These are phyloP conservation scores for Drosophila sechellia DNA, from an alignment of 1,140 invertebrate species.

Conservation along the genomic window DNA sequence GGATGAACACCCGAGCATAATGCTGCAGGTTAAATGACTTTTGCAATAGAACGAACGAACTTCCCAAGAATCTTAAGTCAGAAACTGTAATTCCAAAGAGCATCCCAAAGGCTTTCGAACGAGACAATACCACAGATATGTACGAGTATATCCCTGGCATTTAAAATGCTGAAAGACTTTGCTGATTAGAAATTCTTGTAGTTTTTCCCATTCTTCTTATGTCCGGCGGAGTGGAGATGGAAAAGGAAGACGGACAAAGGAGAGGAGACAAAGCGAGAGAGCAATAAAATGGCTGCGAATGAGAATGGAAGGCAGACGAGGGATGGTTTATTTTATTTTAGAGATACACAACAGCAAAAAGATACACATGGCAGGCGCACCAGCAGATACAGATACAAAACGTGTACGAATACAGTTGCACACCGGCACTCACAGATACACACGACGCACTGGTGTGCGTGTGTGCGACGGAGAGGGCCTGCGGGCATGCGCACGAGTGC, in stretches of 20 bases:
- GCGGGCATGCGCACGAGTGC: slow-evolving; percentile 41
- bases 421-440: not conserved
- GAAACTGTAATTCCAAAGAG: slow-evolving; percentile 5
- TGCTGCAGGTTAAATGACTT: not conserved
- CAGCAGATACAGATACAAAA: slow-evolving; percentile 40
- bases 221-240: slow-evolving; percentile 8
- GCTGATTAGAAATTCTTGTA: slow-evolving; percentile 47
- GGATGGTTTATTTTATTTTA: slow-evolving; percentile 57
- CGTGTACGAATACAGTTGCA: slow-evolving; percentile 13
- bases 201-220: slow-evolving; percentile 15
- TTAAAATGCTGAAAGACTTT: slow-evolving; percentile 23
- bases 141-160: slow-evolving; percentile 2
- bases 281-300: slow-evolving; percentile 77
- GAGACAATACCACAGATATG: slow-evolving; percentile 17
- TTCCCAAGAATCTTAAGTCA: slow-evolving; percentile 4
- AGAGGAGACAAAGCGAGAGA: slow-evolving; percentile 55
- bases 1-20: not conserved
- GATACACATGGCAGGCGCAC: slow-evolving; percentile 70
- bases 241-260: slow-evolving; percentile 13
- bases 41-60: not conserved
- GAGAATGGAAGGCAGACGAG: slow-evolving; percentile 53
- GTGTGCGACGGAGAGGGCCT: slow-evolving; percentile 24
- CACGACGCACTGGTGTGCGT: slow-evolving; percentile 4
- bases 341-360: slow-evolving; percentile 58
- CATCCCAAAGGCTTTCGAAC: not conserved